phyloP scores from a whole-genome alignment of 2,797 vertebrate species.

The Margarornis squamiger region DNA sequence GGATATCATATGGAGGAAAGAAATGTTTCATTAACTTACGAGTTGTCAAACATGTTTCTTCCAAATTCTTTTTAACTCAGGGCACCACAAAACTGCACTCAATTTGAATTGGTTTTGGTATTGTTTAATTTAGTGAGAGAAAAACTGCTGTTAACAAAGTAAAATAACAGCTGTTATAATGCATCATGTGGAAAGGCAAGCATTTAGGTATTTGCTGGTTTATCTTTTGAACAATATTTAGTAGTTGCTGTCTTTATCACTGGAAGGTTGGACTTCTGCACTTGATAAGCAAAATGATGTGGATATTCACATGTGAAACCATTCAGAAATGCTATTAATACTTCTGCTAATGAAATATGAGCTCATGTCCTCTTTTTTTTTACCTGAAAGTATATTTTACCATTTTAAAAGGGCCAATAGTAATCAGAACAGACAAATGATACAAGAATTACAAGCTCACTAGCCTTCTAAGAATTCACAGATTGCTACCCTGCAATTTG shows the following conservation, averaged over 20 bases:
- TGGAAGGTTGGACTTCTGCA: not conserved
- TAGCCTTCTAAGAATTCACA: not conserved
- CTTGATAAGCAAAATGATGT: not conserved
- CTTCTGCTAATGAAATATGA: not conserved
- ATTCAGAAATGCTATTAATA: not conserved
- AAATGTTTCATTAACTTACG: not conserved
- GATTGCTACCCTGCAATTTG: not conserved
- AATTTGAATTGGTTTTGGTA: not conserved
- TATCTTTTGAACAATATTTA: not conserved
- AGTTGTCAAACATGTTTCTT: not conserved
- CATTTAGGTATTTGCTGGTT: not conserved
- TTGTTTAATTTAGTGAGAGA: constrained; percentile 30
- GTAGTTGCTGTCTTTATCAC: not conserved
- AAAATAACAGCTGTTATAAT: constrained; percentile 21
- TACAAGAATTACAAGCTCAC: not conserved
- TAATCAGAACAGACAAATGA: not conserved
- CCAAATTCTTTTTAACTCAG: not conserved
- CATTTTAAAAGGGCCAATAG: not conserved
- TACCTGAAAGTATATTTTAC: not conserved
- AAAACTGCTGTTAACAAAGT: constrained; percentile 9
- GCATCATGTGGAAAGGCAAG: not conserved
- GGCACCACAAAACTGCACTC: not conserved
- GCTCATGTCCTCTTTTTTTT: not conserved
- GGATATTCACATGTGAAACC: not conserved
- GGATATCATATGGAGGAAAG: not conserved